Base-by-base conservation (phyloP, 2,797 vertebrate genomes). In the Spizella passerina region DNA sequence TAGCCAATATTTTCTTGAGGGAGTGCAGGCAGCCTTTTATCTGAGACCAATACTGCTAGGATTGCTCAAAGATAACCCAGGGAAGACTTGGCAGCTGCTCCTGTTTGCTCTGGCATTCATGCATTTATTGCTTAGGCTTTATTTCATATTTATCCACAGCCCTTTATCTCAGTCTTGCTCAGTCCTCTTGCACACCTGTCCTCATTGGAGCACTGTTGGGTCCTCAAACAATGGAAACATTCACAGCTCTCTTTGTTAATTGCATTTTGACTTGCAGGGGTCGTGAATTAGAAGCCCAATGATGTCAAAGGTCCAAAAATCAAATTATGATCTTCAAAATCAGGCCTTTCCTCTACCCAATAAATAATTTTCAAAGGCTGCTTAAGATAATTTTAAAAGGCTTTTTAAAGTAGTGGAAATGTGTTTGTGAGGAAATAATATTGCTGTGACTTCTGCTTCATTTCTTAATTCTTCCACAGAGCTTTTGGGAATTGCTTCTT, bases 1-100 rank as follows among this genome's bases (percentile, higher is more conserved):
- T 34, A 66, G 96, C 30, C 98, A 98, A 83, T 99, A 98, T 95
- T 99, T 99, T 94, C 97, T 98, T 21, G 98, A 99, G 91, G 98
- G 98, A 90, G 98, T 98, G 90, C 98, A 99, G 97, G 26, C 98
- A 72, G 98, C 98, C 24, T 99, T 99, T 86, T 98, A 99, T 95
- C 98, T 82, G 98, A 98, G 38, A 24, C 29, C 39, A 29, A 96
- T 81, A 97, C 98, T 2, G 99, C 98, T 97, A 98, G 99, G 96
- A 99, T 99, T 26, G 30, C 38, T 30, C 7, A 2, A 7, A 86
- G 76, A 76, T 79, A 83, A 60, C 3, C 9, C 9, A 55, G 27
- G 50, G 98, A 99, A 94, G 95, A 70, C 14, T 23, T 49, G 59
- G 30, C 61, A 90, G 1, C 32, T 77, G 38, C 53, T 70, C 13